Conservation (phyloP, 2,888 invertebrate genomes). For the Aromia moschata region DNA sequence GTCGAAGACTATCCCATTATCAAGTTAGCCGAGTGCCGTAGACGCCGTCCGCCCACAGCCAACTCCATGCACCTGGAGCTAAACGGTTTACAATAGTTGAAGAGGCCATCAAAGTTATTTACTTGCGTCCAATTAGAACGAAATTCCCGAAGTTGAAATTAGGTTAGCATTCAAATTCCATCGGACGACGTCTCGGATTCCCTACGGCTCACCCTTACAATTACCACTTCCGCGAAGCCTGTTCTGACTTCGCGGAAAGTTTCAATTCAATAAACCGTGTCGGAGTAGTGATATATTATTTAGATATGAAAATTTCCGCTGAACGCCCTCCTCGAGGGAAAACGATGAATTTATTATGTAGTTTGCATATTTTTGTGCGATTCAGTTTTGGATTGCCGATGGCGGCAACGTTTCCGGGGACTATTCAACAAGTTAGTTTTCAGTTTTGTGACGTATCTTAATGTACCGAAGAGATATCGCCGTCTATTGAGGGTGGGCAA, state of each 20-base stretch:
- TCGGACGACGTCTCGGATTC: constrained; percentile 34
- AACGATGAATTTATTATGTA: constrained; percentile 7
- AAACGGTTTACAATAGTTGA: constrained; percentile 24
- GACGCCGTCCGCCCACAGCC: not conserved
- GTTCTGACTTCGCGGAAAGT: constrained; percentile 31
- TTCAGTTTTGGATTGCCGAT: too few relatives aligned
- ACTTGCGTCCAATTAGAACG: constrained; percentile 45
- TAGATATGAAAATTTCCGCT: constrained; percentile 15
- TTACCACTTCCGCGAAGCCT: constrained; percentile 46
- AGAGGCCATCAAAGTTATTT: constrained; percentile 43
- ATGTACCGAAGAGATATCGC: too few relatives aligned
- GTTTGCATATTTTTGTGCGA: not conserved
- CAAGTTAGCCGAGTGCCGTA: not conserved
- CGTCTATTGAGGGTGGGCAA: too few relatives aligned
- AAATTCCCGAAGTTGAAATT: constrained; percentile 43
- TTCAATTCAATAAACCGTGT: constrained; percentile 33
- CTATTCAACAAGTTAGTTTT: too few relatives aligned
- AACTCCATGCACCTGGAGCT: constrained; percentile 10
- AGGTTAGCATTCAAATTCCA: constrained; percentile 49
- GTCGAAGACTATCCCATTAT: not conserved
- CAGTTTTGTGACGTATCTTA: too few relatives aligned
- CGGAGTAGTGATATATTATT: constrained; percentile 31
- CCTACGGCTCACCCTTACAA: constrained; percentile 39
- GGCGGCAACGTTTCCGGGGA: too few relatives aligned
- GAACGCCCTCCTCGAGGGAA: not conserved